These are phyloP conservation scores for Acanthopagrus latus DNA, from an alignment of 2,797 vertebrate species.

Conservation along the genomic window DNA sequence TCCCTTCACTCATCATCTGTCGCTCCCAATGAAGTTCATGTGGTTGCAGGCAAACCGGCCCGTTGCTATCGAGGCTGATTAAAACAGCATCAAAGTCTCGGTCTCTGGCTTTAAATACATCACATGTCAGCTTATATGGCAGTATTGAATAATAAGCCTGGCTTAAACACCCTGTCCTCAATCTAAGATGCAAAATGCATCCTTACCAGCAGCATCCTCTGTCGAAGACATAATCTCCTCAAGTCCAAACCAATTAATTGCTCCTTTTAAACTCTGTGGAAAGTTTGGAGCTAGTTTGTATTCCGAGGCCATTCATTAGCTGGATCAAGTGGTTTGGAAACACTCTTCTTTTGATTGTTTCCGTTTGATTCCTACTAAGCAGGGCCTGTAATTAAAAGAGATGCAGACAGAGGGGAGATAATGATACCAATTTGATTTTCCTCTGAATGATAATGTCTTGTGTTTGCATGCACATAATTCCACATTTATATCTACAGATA, in stretches of 20 bases:
- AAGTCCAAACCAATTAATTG: slow-evolving; percentile 64
- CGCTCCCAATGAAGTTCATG: slow-evolving; percentile 42
- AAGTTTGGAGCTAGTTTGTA: slow-evolving; percentile 62
- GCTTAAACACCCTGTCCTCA: slow-evolving; percentile 32
- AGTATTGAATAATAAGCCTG: slow-evolving; percentile 34
- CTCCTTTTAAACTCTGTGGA: slow-evolving; percentile 55
- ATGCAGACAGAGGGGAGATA: slow-evolving; percentile 47
- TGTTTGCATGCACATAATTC: slow-evolving; percentile 34
- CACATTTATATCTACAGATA: slow-evolving; percentile 35
- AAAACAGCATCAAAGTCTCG: slow-evolving; percentile 60
- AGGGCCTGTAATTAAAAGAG: slow-evolving; percentile 70
- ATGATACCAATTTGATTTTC: background rate
- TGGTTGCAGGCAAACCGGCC: slow-evolving; percentile 25
- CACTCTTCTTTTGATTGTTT: slow-evolving; percentile 73
- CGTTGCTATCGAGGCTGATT: slow-evolving; percentile 48
- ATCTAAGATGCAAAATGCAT: slow-evolving; percentile 40
- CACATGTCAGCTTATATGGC: slow-evolving; percentile 44
- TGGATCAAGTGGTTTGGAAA: slow-evolving; percentile 60
- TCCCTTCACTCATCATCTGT: slow-evolving; percentile 53
- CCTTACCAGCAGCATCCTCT: slow-evolving; percentile 28
- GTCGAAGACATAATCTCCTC: slow-evolving; percentile 33
- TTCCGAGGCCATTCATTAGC: slow-evolving; percentile 67
- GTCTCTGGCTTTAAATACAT: slow-evolving; percentile 49
- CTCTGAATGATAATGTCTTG: slow-evolving; percentile 27
- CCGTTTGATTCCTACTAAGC: slow-evolving; percentile 70